Conservation (phyloP, 2,888 invertebrate species). For the Scaptomyza parva region DNA sequence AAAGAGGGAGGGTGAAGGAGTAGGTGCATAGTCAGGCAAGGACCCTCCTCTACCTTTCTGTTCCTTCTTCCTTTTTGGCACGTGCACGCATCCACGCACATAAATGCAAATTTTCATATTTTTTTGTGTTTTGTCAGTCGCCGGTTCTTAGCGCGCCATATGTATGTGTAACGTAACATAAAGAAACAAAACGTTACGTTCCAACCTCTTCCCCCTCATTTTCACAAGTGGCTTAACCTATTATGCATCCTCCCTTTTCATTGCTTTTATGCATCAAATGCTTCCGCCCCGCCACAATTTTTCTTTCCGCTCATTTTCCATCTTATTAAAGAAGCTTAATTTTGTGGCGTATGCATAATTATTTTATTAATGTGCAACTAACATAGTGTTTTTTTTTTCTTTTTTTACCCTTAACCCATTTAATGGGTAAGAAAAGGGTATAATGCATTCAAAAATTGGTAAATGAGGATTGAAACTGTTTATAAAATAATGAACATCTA, state of each 20-base stretch:
- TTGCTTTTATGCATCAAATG: conserved; percentile 22
- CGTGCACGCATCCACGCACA: conserved; percentile 62
- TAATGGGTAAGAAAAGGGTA: too few relatives aligned
- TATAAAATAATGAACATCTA: too few relatives aligned
- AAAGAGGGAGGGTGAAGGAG: too few relatives aligned
- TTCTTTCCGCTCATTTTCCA: conserved; percentile 13
- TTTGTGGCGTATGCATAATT: conserved; percentile 50
- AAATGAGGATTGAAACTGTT: too few relatives aligned
- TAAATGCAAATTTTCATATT: conserved; percentile 67
- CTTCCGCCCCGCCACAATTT: too few relatives aligned
- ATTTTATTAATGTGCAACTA: conserved; percentile 71
- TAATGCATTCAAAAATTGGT: too few relatives aligned
- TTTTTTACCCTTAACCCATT: too few relatives aligned
- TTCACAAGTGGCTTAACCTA: conserved; percentile 32
- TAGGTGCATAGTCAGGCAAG: neutral
- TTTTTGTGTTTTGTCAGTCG: conserved; percentile 62
- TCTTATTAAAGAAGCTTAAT: conserved; percentile 66
- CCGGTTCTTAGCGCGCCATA: conserved; percentile 52
- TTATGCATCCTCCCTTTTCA: conserved; percentile 39
- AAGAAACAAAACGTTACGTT: neutral
- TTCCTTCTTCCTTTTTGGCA: conserved; percentile 20
- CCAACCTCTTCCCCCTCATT: conserved; percentile 3
- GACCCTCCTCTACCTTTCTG: neutral
- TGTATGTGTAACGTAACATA: conserved; percentile 58
- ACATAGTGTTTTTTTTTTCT: conserved; percentile 47